Conservation (phyloP, 2,888 invertebrate genomes). For the Drosophila mulleri region DNA sequence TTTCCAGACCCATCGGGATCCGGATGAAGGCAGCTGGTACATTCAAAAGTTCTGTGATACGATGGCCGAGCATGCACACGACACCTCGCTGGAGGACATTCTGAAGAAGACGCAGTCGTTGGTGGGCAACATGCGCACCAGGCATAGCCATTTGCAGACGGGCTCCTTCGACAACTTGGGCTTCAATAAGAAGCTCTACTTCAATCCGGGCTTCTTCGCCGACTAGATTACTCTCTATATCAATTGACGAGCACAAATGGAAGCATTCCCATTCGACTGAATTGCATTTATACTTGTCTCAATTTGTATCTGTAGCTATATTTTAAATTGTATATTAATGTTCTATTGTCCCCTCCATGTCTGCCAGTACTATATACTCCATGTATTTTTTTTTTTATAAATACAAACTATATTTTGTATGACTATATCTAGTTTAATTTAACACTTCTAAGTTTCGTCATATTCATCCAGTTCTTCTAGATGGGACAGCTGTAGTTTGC, state of each 20-base stretch:
- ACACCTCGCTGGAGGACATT: constrained; percentile 88
- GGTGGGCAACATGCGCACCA: constrained; percentile 84
- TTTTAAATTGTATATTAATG: constrained; percentile 6
- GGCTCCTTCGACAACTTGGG: constrained; percentile 88
- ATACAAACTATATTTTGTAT: constrained; percentile 35
- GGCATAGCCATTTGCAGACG: constrained; percentile 86
- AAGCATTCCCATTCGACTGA: constrained; percentile 41
- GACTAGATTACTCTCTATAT: constrained; percentile 2
- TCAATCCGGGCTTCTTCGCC: constrained; percentile 87
- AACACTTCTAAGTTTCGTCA: constrained; percentile 14
- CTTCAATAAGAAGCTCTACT: constrained; percentile 88
- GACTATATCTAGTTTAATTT: constrained; percentile 9
- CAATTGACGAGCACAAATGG: constrained; percentile 24
- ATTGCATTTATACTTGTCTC: constrained; percentile 36
- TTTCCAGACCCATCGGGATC: constrained; percentile 86
- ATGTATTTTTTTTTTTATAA: constrained; percentile 30
- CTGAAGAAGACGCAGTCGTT: constrained; percentile 87
- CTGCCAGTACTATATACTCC: constrained; percentile 41
- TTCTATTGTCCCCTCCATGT: constrained; percentile 22
- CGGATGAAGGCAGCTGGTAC: constrained; percentile 89
- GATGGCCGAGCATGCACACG: constrained; percentile 88
- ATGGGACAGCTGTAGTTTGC: constrained; percentile 86
- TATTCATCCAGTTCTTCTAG: constrained; percentile 84
- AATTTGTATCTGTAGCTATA: constrained; percentile 8
- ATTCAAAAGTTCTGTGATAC: constrained; percentile 89